Percentiles rank a stretch among this genome's conserved stretches.
phyloP scores from a whole-genome alignment of 2,797 vertebrate species.

The Scleropages formosus region DNA sequence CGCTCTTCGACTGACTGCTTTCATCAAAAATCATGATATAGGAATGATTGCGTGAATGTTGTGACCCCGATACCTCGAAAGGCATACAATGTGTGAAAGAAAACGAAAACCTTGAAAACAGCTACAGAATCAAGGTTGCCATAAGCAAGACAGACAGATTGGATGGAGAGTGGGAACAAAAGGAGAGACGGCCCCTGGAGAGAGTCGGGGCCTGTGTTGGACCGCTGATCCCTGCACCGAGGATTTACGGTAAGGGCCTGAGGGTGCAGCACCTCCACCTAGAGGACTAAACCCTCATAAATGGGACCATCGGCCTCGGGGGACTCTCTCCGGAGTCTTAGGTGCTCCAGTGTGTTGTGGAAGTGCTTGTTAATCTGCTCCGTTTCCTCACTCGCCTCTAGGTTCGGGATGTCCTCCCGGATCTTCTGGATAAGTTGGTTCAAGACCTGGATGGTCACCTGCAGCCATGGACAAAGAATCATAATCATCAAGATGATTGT shows the following conservation, averaged over 20 bases:
- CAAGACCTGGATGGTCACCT: constrained; percentile 97
- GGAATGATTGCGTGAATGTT: constrained; percentile 47
- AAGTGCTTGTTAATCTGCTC: constrained; percentile 99
- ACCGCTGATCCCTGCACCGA: constrained; percentile 44
- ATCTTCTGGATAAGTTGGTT: constrained; percentile 99
- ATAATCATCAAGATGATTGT: too few species aligned
- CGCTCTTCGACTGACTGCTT: not conserved
- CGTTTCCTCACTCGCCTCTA: constrained; percentile 94
- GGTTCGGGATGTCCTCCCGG: constrained; percentile 93
- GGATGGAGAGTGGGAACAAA: constrained; percentile 24
- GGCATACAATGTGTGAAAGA: constrained; percentile 62
- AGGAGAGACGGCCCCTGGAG: not conserved
- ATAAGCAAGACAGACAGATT: constrained; percentile 38
- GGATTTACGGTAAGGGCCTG: constrained; percentile 39
- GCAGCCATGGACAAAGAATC: not conserved
- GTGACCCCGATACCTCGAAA: constrained; percentile 62
- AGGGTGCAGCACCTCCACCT: constrained; percentile 39
- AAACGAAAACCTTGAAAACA: constrained; percentile 28
- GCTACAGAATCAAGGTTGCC: constrained; percentile 38
- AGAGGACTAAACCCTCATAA: constrained; percentile 95
- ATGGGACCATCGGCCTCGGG: constrained; percentile 90
- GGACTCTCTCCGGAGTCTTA: constrained; percentile 89
- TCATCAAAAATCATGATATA: constrained; percentile 17
- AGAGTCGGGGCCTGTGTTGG: constrained; percentile 28
- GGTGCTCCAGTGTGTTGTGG: constrained; percentile 96